Conservation (phyloP, 2,797 vertebrate genomes). For the Anabacerthia variegaticeps region DNA sequence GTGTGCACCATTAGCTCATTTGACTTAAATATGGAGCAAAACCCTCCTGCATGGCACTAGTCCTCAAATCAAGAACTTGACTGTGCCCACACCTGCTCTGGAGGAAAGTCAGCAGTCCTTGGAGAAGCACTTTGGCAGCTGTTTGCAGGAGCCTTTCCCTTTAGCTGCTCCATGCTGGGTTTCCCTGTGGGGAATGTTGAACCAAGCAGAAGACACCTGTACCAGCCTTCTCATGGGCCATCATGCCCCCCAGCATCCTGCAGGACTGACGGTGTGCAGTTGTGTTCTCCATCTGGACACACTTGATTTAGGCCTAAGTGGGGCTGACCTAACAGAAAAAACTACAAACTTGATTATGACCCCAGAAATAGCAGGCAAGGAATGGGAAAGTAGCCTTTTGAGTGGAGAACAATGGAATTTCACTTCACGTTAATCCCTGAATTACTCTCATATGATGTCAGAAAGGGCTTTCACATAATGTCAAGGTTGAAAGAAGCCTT, state of each 20-base stretch:
- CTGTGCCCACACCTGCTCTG: background rate
- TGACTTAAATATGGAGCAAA: background rate
- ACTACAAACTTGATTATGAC: background rate
- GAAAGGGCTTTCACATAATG: background rate
- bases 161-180: background rate
- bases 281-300: background rate
- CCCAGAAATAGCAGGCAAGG: background rate
- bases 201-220: background rate
- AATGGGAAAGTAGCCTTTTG: background rate
- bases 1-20: background rate
- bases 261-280: background rate
- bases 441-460: background rate
- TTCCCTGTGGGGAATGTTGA: background rate
- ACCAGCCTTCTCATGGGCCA: background rate
- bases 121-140: background rate
- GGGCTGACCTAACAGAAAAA: background rate
- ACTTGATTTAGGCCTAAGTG: background rate
- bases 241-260: background rate
- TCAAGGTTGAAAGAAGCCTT: background rate
- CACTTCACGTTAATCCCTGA: background rate
- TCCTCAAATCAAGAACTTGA: background rate
- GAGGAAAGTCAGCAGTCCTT: background rate
- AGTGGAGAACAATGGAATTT: background rate
- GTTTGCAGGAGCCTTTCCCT: background rate
- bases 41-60: background rate